Percentiles rank a stretch among this genome's conserved stretches.
These are phyloP conservation scores for Periparus ater DNA, from an alignment of 2,797 vertebrate genomes.

Conservation along the genomic window DNA sequence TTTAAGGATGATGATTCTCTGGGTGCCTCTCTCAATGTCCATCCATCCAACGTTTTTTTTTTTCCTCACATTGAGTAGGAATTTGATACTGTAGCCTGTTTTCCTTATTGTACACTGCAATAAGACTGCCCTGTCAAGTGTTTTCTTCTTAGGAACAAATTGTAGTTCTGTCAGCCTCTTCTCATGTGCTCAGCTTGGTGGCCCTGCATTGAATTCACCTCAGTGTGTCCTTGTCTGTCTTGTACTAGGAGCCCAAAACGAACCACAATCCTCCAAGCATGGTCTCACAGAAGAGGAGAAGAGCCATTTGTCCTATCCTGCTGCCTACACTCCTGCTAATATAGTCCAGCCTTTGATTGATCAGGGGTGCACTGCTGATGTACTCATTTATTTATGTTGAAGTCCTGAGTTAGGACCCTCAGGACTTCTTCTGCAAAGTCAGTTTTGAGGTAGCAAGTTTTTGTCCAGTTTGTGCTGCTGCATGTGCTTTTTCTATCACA, in stretches of 20 bases:
- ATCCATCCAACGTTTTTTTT: fast-evolving
- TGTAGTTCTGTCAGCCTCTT: background rate
- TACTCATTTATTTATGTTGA: background rate
- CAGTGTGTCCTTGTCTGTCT: background rate
- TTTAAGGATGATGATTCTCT: background rate
- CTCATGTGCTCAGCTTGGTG: background rate
- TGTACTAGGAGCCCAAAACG: background rate
- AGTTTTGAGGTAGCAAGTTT: background rate
- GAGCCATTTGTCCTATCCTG: background rate
- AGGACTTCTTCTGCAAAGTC: background rate
- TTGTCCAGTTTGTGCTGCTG: background rate
- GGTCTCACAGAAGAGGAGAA: background rate
- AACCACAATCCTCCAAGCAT: background rate
- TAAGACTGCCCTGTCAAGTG: background rate
- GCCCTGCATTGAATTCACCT: background rate
- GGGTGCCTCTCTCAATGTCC: background rate
- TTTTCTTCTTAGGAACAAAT: background rate
- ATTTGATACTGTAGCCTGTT: background rate
- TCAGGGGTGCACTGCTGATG: background rate
- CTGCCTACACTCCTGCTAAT: background rate
- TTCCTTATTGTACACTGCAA: fast-evolving
- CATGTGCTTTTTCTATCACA: background rate
- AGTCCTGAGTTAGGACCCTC: background rate
- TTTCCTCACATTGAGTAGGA: background rate
- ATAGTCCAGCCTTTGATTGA: background rate